Conservation (phyloP, 2,113 vertebrate genomes). For the Callipepla squamata region DNA sequence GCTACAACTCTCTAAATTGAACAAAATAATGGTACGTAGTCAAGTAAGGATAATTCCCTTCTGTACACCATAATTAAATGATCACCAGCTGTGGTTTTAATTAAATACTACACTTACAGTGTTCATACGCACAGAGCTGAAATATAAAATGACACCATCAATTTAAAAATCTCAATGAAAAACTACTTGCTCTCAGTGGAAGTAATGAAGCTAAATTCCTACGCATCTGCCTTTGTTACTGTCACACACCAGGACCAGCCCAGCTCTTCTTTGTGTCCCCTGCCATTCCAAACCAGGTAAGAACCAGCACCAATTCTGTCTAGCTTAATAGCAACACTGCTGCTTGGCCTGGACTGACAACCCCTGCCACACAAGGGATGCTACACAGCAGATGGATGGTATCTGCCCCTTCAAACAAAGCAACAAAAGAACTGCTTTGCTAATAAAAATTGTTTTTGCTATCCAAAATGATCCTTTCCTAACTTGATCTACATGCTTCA, state of each 20-base stretch:
- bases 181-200: not conserved
- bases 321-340: not conserved
- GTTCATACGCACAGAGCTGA: not conserved
- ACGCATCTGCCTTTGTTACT: not conserved
- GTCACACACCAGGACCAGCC: not conserved
- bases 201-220: not conserved
- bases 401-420: not conserved
- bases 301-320: not conserved
- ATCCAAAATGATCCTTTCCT: not conserved
- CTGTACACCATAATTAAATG: not conserved
- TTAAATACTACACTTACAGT: conserved; percentile 8
- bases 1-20: not conserved
- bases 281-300: not conserved
- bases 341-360: not conserved
- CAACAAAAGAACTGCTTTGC: not conserved
- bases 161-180: conserved; percentile 3
- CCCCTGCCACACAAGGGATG: not conserved
- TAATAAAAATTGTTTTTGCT: not conserved
- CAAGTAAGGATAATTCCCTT: not conserved
- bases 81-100: conserved; percentile 12
- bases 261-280: not conserved
- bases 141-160: not conserved
- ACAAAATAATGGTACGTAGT: not conserved
- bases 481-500: not conserved
- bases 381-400: fast-evolving